Evolutionary conservation across 2,888 invertebrate genomes (phyloP), one percentile per base, ranked within the genome.

Genomic region (Matsumyia berberina): DNA sequence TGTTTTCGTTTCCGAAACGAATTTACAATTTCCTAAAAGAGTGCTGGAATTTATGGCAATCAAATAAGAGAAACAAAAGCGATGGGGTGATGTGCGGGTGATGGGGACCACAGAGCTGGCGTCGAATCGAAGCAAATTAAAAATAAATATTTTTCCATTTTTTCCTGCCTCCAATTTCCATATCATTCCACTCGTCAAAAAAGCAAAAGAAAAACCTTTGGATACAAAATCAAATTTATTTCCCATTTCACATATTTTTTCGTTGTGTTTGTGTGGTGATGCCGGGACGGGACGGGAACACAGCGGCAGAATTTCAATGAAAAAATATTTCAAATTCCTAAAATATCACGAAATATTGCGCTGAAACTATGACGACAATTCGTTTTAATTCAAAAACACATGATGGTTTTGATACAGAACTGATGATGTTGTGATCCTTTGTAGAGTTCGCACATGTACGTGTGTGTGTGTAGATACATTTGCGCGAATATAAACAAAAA

Each of bases 351-450:
- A 55, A 67, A 62, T 31, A 69, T 57, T 67, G 17, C 24, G 44
- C 57, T 60, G 67, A 55, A 67, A 69, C 62, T 74, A 55, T 80
- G 73, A 80, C 80, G 74, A 80, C 74, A 80, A 74, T 80, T 70
- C 64, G 49, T 12, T 78, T 58, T 8, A 24, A 42, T 60, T 67
- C 37, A 17, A 29, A 15, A 39, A 33, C 9, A n/a, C 55, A 44
- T 44, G 67, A 49, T 37, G 31, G 6, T n/a, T 7, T 5, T 37
- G 11, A n/a, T 37, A 37, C n/a, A 11, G 37, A 7, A 2, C 11
- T n/a, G 11, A 12, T n/a, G 17, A 8, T 9, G 44, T n/a, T 39
- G 37, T 39, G 12, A n/a, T n/a, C 24, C 24, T n/a, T 42, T 5
- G 42, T n/a, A 42, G 42, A 15, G 42, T 42, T 24, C 24, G 39